phyloP scores from a whole-genome alignment of 2,113 vertebrate genomes.

The Serranochromis macrocephalus region DNA sequence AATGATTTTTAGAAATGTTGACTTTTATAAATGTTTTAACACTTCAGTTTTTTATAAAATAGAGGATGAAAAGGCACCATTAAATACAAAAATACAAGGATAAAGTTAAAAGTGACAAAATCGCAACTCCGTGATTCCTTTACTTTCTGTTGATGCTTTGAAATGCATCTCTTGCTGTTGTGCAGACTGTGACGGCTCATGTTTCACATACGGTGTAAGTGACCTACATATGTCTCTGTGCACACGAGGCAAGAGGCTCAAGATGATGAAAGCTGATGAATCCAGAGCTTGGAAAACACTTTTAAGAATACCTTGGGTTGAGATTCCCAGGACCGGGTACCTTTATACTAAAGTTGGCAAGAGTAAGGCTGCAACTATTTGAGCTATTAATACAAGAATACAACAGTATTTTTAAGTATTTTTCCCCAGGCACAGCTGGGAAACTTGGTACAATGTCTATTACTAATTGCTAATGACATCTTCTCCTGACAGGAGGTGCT shows the following conservation, averaged over 20 bases:
- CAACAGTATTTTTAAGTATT: background rate
- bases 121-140: background rate
- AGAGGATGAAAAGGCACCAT: background rate
- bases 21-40: background rate
- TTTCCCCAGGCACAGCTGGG: background rate
- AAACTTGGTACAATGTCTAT: background rate
- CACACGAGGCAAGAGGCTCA: background rate
- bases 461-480: background rate
- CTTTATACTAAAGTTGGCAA: background rate
- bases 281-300: background rate
- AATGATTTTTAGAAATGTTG: background rate
- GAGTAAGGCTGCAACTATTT: background rate
- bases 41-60: background rate
- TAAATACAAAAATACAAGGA: background rate
- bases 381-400: background rate
- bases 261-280: background rate
- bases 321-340: background rate
- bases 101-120: background rate
- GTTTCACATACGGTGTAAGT: background rate
- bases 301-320: background rate
- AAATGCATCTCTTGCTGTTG: background rate
- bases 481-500: background rate
- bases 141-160: background rate
- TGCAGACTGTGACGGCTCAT: background rate
- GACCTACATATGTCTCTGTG: background rate